Percentiles rank a stretch among this genome's conserved stretches.
These are phyloP conservation scores for Sorex araneus DNA, from an alignment of 2,113 vertebrate species.

Conservation along the genomic window DNA sequence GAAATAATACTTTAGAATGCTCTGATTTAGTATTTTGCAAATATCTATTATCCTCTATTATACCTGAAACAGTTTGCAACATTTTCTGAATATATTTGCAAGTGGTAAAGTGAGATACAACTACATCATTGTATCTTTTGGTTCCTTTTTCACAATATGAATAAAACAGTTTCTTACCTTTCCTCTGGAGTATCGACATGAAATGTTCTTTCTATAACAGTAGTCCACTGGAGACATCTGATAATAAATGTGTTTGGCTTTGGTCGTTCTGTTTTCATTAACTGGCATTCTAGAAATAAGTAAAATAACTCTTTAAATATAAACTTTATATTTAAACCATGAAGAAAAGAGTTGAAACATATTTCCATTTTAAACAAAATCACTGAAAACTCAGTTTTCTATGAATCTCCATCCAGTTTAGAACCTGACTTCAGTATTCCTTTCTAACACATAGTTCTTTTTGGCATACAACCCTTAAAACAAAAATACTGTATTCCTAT, in stretches of 20 bases:
- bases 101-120: slow-evolving; percentile 5
- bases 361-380: neutral
- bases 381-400: neutral
- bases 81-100: neutral
- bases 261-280: slow-evolving; percentile 99
- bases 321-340: slow-evolving; percentile 41
- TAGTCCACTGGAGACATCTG: slow-evolving; percentile 99
- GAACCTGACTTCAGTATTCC: neutral
- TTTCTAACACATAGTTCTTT: neutral
- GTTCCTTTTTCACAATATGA: neutral
- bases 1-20: neutral
- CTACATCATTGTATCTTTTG: neutral
- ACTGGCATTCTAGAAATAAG: slow-evolving; percentile 95
- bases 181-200: slow-evolving; percentile 98
- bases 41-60: neutral
- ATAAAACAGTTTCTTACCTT: slow-evolving; percentile 90
- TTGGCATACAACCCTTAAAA: neutral
- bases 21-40: slow-evolving; percentile 3
- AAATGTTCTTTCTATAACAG: slow-evolving; percentile 98
- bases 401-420: neutral
- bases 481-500: too few species aligned
- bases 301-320: slow-evolving; percentile 69
- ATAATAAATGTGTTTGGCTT: slow-evolving; percentile 99
- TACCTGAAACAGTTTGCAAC: neutral
- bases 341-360: slow-evolving; percentile 17